Evolutionary conservation across 2,888 invertebrate species (phyloP), one percentile per base, ranked within the genome.

Genomic region (Xanthorhoe spadicearia): DNA sequence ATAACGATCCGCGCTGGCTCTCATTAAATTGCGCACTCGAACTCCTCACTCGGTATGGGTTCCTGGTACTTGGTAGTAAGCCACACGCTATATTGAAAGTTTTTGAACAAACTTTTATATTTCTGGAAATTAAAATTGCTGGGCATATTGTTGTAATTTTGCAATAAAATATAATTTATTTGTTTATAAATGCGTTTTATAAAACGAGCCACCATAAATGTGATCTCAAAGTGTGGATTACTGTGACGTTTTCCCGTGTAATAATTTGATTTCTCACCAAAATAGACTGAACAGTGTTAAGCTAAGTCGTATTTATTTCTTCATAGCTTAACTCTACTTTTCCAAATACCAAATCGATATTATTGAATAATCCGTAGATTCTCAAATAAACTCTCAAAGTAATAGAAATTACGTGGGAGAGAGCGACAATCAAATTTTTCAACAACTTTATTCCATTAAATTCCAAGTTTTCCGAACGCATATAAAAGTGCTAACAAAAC

Each of bases 1-100:
- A 83, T 88, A 90, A 89, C 90, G 87, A 92, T 88, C 88, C 80
- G 73, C 80, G 80, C 81, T 84, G 83, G 82, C 82, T 83, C 88
- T 91, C 88, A 92, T 92, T 92, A 92, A 83, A 84, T 84, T 76
- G 80, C 83, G 82, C 83, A 83, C 85, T 82, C 83, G 82, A 82
- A 82, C 82, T 75, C 73, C 77, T 66, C 71, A 74, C 78, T 82
- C 80, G 82, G 83, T 80, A 82, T 83, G 79, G 75, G 74, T 73
- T 73, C 77, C 83, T 77, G 76, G 82, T 84, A 83, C 76, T 77
- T 74, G 52, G 38, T 13, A 43, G 70, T 74, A 77, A 67, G 72
- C 68, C 73, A 74, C 70, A 69, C 66, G 52, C 32, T 63, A 49
- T 64, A 49, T 64, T 50, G 38, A 53, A 67, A 63, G 53, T 32